These are phyloP conservation scores for Parauchenoglanis punctatus DNA, from an alignment of 2,797 vertebrate genomes.

Conservation along the genomic window DNA sequence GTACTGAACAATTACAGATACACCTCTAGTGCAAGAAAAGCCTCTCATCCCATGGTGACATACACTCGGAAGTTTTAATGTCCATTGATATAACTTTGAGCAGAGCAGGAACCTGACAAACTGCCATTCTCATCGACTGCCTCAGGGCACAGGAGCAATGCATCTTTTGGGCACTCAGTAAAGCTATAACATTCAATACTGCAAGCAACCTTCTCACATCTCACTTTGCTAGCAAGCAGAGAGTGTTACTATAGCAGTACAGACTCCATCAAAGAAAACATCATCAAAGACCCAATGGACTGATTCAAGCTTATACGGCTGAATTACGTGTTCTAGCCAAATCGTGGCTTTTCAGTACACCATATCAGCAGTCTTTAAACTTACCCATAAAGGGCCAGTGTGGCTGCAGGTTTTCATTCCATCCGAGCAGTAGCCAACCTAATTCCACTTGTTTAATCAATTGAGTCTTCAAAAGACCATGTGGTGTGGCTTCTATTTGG, in stretches of 20 bases:
- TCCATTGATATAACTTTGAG: neutral
- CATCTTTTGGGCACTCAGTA: neutral
- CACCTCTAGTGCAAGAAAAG: neutral
- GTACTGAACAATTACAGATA: neutral
- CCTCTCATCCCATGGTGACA: neutral
- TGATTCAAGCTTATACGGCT: neutral
- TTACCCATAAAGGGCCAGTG: neutral
- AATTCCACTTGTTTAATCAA: slow-evolving; percentile 9
- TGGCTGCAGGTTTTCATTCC: neutral
- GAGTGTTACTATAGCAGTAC: slow-evolving; percentile 1
- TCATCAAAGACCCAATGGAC: neutral
- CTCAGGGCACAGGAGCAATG: neutral
- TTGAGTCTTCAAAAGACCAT: neutral
- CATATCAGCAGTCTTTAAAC: neutral
- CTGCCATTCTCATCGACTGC: neutral
- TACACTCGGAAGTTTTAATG: neutral
- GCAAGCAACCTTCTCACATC: neutral
- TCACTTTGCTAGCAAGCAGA: neutral
- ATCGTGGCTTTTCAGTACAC: neutral
- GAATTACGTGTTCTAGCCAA: neutral
- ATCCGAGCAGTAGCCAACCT: neutral
- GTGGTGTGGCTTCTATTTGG: neutral
- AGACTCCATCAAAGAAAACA: neutral
- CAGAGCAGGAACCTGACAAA: slow-evolving; percentile 1
- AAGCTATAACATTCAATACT: neutral